phyloP scores from a whole-genome alignment of 2,797 vertebrate species.

The Poliocrania exsul region DNA sequence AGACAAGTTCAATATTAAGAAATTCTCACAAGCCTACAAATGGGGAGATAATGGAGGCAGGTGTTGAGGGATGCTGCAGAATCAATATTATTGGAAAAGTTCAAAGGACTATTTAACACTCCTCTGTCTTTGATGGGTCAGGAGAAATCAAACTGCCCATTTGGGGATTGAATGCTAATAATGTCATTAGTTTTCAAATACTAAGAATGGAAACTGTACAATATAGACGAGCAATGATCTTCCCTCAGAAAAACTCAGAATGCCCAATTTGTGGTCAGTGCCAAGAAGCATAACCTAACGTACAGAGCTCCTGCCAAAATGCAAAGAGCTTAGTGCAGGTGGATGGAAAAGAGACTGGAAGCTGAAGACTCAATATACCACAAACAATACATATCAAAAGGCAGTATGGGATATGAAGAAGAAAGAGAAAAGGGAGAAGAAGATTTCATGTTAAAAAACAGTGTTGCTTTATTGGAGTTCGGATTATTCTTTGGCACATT shows the following conservation, averaged over 20 bases:
- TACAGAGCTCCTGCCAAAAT: neutral
- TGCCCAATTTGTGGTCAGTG: neutral
- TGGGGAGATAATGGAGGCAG: neutral
- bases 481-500: neutral
- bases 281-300: neutral
- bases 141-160: neutral
- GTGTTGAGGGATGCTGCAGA: neutral
- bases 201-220: neutral
- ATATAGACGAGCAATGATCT: neutral
- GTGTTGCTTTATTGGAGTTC: neutral
- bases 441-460: neutral
- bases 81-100: constrained; percentile 1
- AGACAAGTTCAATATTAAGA: neutral
- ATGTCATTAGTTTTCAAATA: neutral
- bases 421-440: neutral
- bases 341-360: fast-evolving
- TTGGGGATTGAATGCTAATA: neutral
- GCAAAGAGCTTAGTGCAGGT: neutral
- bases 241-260: neutral
- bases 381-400: neutral
- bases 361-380: neutral
- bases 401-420: neutral
- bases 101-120: neutral
- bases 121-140: neutral
- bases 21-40: neutral